Conservation (phyloP, 2,113 vertebrate species). For the Propithecus coquereli region DNA sequence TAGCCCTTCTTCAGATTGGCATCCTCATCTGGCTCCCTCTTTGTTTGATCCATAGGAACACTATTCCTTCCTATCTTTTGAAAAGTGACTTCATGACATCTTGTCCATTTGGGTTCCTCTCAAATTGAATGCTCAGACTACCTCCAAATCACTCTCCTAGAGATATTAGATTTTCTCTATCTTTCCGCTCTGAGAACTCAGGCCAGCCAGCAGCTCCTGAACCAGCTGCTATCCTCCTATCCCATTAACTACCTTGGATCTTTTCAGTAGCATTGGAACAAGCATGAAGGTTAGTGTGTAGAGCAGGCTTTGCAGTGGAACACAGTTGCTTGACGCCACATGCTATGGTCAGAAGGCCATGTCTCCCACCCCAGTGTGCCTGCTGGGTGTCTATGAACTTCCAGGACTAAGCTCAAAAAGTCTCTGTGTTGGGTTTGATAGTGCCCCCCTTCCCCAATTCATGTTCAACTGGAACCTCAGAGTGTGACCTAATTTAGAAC, state of each 20-base stretch:
- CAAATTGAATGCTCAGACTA: neutral
- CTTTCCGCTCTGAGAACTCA: neutral
- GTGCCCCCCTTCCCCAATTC: neutral
- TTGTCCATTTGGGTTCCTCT: neutral
- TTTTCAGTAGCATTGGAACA: neutral
- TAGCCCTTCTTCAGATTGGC: neutral
- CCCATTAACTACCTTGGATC: neutral
- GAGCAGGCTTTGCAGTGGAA: neutral
- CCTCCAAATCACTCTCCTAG: neutral
- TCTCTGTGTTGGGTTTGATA: neutral
- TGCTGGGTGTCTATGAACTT: neutral
- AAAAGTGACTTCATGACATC: neutral
- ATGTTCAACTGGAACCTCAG: neutral
- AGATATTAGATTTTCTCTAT: neutral
- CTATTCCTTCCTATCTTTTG: neutral
- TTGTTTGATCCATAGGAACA: neutral
- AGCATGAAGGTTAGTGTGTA: neutral
- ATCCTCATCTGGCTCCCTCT: neutral
- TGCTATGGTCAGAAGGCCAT: neutral
- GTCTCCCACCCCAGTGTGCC: too few relatives aligned
- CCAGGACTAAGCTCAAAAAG: neutral
- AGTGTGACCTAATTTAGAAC: neutral
- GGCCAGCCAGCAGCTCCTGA: neutral
- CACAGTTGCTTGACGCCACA: neutral
- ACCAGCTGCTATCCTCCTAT: neutral